Base-by-base conservation (phyloP, 1,140 invertebrate genomes). In the Aphidius ervi region DNA sequence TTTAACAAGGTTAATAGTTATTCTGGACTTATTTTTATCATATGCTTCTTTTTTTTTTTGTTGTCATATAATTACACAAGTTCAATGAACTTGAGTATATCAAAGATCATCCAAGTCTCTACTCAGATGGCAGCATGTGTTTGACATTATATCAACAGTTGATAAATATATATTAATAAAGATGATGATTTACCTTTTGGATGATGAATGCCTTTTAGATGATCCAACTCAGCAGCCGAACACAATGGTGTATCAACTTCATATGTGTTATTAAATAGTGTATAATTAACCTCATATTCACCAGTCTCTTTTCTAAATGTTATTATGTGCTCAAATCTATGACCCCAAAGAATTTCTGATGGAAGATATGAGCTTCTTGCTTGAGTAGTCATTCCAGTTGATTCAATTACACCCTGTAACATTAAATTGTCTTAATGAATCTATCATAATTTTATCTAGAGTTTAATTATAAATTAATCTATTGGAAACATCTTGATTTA, bases 261-360 rank as follows among this genome's bases (percentile, higher is more conserved):
- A 56, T 88, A 88, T 3, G 94, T 97, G 67, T 89, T 90, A 71
- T 99, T 93, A 79, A 99, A 99, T 62, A 93, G 86, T 6, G 88
- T 91, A 74, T 97, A 98, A 77, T 99, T 94, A 23, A 98, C 94
- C 68, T 94, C 87, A 75, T 97, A 99, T 46, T 91, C 90, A 61
- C 95, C 90, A 52, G 91, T 86, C 56, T 95, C 92, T 73, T 95
- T 94, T 65, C 92, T 93, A 77, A 96, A 98, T 46, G 86, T 85
- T 46, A 98, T 92, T 63, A 98, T 82, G 3, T 89, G 87, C 66
- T 91, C 88, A 74, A 97, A 98, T 52, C 93, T 85, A 72, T 97
- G 92, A 6, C 95, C 95, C 95, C 96, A 99, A 39, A 97, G 81
- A 53, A 99, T 90, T 80, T 99, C 97, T 43, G 86, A 88, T 0